These are phyloP conservation scores for Leptopilina boulardi DNA, from an alignment of 1,140 invertebrate species.

Conservation along the genomic window DNA sequence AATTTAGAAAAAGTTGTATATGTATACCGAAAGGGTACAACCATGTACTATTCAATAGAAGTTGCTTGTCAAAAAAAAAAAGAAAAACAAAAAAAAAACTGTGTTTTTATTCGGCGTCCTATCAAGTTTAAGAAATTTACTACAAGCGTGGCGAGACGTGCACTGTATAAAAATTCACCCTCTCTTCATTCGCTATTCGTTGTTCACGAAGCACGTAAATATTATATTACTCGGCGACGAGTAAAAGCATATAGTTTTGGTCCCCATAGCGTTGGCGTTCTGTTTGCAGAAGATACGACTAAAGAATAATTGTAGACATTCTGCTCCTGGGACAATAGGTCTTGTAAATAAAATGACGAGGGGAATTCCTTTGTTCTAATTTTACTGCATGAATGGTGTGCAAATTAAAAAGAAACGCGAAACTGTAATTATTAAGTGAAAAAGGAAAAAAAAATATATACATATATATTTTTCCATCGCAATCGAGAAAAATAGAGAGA, in stretches of 20 bases:
- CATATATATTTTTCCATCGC: neutral
- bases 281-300: slow-evolving; percentile 33
- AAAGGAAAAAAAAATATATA: neutral
- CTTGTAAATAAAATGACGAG: slow-evolving; percentile 21
- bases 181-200: slow-evolving; percentile 28
- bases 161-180: slow-evolving; percentile 24
- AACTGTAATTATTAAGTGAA: slow-evolving; percentile 1
- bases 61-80: slow-evolving; percentile 27
- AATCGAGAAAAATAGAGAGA: neutral
- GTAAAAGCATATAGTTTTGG: slow-evolving; percentile 30
- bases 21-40: neutral
- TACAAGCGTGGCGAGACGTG: slow-evolving; percentile 15
- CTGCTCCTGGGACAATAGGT: slow-evolving; percentile 29
- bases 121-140: slow-evolving; percentile 34
- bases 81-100: too few species aligned
- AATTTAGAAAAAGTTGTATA: neutral
- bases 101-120: slow-evolving; percentile 33
- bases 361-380: slow-evolving; percentile 4
- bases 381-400: slow-evolving; percentile 24
- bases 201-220: slow-evolving; percentile 31
- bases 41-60: slow-evolving; percentile 31
- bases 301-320: slow-evolving; percentile 33
- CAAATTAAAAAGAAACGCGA: slow-evolving; percentile 25
- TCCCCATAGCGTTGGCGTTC: slow-evolving; percentile 1
- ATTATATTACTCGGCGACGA: slow-evolving; percentile 31